Conservation (phyloP, 2,888 invertebrate genomes). For the Campaea margaritaria region DNA sequence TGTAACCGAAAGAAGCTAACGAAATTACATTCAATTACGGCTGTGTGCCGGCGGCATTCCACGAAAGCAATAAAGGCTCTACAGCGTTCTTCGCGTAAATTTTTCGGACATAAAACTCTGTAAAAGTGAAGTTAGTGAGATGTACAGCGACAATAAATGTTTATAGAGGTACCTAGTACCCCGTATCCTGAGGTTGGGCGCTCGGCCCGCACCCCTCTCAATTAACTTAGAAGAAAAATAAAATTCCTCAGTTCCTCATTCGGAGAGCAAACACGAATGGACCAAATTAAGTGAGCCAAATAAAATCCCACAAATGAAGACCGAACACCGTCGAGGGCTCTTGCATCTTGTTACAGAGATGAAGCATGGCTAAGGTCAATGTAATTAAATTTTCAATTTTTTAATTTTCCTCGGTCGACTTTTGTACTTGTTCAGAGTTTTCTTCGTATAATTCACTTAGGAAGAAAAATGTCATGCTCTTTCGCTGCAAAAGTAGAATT, state of each 20-base stretch:
- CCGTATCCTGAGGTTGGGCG: slow-evolving; percentile 37
- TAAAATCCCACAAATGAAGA: slow-evolving; percentile 77
- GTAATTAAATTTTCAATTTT: slow-evolving; percentile 75
- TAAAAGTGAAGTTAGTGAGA: slow-evolving; percentile 84
- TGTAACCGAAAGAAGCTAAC: slow-evolving; percentile 81
- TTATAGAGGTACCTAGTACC: slow-evolving; percentile 65
- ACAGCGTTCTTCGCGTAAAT: slow-evolving; percentile 79
- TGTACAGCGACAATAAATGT: slow-evolving; percentile 82
- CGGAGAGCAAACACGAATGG: slow-evolving; percentile 78
- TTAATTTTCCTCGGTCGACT: slow-evolving; percentile 57
- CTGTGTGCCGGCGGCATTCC: slow-evolving; percentile 70
- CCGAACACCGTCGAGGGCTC: slow-evolving; percentile 67
- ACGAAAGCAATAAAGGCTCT: slow-evolving; percentile 75
- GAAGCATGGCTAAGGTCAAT: slow-evolving; percentile 61
- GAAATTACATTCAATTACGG: slow-evolving; percentile 85
- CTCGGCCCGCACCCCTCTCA: slow-evolving; percentile 49
- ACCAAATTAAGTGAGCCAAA: slow-evolving; percentile 82
- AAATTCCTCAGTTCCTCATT: slow-evolving; percentile 73
- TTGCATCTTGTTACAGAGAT: slow-evolving; percentile 63
- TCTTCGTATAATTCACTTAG: slow-evolving; percentile 58
- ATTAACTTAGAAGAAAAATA: slow-evolving; percentile 77
- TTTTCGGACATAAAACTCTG: slow-evolving; percentile 84
- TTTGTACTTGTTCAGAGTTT: slow-evolving; percentile 52
- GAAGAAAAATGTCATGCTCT: slow-evolving; percentile 47
- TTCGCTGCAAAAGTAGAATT: slow-evolving; percentile 21